Evolutionary conservation across 1,140 invertebrate genomes (phyloP).

Genomic region (Diploscapter pachys): DNA sequence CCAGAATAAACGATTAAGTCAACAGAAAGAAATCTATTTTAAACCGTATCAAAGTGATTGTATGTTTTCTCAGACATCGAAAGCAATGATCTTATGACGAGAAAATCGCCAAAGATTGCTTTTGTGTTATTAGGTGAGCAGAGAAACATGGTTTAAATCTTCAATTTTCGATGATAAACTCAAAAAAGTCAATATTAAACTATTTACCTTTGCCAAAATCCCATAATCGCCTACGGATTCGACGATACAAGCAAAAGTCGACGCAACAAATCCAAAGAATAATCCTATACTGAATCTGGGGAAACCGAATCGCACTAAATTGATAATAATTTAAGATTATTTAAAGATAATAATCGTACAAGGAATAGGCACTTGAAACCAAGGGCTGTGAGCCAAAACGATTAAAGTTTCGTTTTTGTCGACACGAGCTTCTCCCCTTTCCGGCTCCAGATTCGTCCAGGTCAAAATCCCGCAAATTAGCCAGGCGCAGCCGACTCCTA

Average conservation of each 20-base stretch:
- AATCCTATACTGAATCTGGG: conserved; percentile 58
- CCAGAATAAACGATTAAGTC: not conserved
- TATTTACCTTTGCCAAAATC: conserved; percentile 16
- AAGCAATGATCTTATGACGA: conserved; percentile 19
- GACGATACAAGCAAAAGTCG: conserved; percentile 55
- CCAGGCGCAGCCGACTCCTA: conserved; percentile 51
- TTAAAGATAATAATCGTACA: not conserved
- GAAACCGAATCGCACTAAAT: conserved; percentile 55
- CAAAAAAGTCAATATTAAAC: too few relatives aligned
- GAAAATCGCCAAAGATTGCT: conserved; percentile 9
- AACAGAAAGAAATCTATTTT: too few relatives aligned
- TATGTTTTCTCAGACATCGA: not conserved
- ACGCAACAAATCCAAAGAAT: conserved; percentile 60
- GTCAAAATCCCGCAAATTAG: conserved; percentile 50
- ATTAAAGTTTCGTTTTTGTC: conserved; percentile 48
- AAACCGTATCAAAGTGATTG: too few relatives aligned
- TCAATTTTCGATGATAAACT: too few relatives aligned
- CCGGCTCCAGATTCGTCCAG: conserved; percentile 40
- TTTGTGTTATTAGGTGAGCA: not conserved
- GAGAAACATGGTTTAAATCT: too few relatives aligned
- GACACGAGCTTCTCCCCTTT: conserved; percentile 48
- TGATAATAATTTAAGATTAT: too few relatives aligned
- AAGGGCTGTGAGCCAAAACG: conserved; percentile 48
- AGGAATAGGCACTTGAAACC: conserved; percentile 52
- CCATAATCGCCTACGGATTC: conserved; percentile 23